Percentiles rank a stretch among this genome's conserved stretches.
These are phyloP conservation scores for Tympanoctomys barrerae DNA, from an alignment of 2,797 vertebrate genomes.

Conservation along the genomic window DNA sequence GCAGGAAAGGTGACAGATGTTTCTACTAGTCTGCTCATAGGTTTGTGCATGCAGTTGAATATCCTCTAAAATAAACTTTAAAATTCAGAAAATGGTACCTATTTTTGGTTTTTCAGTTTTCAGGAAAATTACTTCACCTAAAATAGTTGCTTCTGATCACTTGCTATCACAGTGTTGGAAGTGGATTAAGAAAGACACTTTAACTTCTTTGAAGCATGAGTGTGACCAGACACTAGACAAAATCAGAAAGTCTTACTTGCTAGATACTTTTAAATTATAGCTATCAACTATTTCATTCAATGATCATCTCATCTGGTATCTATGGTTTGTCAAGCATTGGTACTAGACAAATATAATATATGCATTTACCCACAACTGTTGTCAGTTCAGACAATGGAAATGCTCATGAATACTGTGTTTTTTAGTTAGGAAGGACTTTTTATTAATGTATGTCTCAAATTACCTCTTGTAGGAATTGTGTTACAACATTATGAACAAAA, in stretches of 20 bases:
- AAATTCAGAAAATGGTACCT: not conserved
- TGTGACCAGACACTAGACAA: not conserved
- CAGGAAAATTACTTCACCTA: not conserved
- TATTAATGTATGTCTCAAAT: not conserved
- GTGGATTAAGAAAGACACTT: constrained; percentile 4
- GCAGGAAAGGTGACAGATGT: not conserved
- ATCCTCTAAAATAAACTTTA: not conserved
- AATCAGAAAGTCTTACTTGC: not conserved
- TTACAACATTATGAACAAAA: not conserved
- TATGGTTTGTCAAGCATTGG: not conserved
- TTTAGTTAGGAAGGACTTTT: not conserved
- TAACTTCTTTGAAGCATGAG: not conserved
- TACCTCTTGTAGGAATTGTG: not conserved
- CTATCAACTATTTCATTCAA: not conserved
- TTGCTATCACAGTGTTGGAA: not conserved
- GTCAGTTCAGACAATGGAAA: not conserved
- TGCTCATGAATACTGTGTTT: not conserved
- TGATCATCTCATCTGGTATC: not conserved
- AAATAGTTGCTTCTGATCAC: not conserved
- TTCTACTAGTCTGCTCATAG: not conserved
- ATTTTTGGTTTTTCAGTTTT: not conserved
- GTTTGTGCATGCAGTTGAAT: not conserved
- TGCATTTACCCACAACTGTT: not conserved
- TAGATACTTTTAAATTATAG: not conserved
- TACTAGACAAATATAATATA: not conserved